Evolutionary conservation across 1,140 invertebrate species (phyloP).

Genomic region (Lucilia sericata): DNA sequence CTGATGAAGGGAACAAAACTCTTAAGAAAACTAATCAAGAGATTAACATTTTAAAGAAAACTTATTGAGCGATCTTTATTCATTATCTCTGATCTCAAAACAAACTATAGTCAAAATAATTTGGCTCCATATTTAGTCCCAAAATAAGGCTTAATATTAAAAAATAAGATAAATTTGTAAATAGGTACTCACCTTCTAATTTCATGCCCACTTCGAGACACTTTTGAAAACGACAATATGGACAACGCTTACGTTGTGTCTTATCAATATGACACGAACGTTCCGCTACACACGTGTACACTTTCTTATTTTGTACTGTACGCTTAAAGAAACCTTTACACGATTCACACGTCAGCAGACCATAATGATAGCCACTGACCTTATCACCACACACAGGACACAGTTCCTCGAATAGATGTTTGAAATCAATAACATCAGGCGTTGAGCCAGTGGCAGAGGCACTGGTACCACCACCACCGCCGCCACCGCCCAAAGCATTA

Average conservation of each 20-base stretch:
- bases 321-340: conserved; percentile 99
- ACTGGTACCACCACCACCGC: conserved; percentile 53
- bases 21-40: too few species aligned
- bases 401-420: conserved; percentile 94
- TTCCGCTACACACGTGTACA: conserved; percentile 97
- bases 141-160: too few species aligned
- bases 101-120: too few species aligned
- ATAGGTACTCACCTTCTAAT: conserved; percentile 90
- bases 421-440: conserved; percentile 89
- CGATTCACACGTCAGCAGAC: conserved; percentile 98
- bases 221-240: conserved; percentile 98
- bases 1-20: too few species aligned
- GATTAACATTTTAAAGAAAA: too few species aligned
- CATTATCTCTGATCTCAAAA: too few species aligned
- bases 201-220: conserved; percentile 99
- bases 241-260: conserved; percentile 97
- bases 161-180: too few species aligned
- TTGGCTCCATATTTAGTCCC: too few species aligned
- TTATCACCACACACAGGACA: conserved; percentile 99
- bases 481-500: conserved; percentile 38
- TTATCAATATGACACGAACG: conserved; percentile 98
- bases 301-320: conserved; percentile 99
- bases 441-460: conserved; percentile 68
- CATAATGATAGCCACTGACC: conserved; percentile 99
- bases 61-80: too few species aligned